These are phyloP conservation scores for Nibea coibor DNA, from an alignment of 2,113 vertebrate species.

Conservation along the genomic window DNA sequence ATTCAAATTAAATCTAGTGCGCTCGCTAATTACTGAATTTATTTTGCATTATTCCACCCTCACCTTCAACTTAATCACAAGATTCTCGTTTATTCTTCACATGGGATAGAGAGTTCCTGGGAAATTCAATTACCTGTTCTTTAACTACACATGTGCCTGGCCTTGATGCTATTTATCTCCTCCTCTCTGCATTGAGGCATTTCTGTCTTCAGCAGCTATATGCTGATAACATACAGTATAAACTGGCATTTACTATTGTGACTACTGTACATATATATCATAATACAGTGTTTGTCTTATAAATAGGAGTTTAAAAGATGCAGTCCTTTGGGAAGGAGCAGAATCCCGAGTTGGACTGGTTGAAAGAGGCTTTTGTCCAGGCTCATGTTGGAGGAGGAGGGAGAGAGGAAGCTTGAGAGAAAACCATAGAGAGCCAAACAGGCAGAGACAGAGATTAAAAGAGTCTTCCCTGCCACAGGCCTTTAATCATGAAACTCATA, in stretches of 20 bases:
- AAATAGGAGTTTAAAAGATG: constrained; percentile 30
- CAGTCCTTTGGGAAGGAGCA: constrained; percentile 10
- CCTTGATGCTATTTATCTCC: constrained; percentile 40
- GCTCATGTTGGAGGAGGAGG: constrained; percentile 30
- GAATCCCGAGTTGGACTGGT: not conserved
- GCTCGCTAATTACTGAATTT: constrained; percentile 64
- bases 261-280: not conserved
- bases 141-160: constrained; percentile 34
- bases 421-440: constrained; percentile 48
- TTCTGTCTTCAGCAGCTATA: constrained; percentile 1
- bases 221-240: constrained; percentile 3
- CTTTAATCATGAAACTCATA: constrained; percentile 64
- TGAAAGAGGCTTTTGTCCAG: constrained; percentile 59
- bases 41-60: constrained; percentile 59
- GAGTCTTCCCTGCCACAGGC: constrained; percentile 39
- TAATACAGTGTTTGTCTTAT: constrained; percentile 21
- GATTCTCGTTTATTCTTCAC: constrained; percentile 47
- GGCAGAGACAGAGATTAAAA: constrained; percentile 61
- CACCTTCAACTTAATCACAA: constrained; percentile 72
- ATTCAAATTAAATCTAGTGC: constrained; percentile 64
- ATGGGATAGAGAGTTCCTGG: constrained; percentile 51
- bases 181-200: constrained; percentile 9
- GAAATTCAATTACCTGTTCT: constrained; percentile 65
- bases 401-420: constrained; percentile 37
- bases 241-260: constrained; percentile 9